A percentile compares a stretch with the other conserved stretches of the same genome.
Evolutionary conservation across 2,888 invertebrate species (phyloP).

Genomic region (Drosophila longiperda): DNA sequence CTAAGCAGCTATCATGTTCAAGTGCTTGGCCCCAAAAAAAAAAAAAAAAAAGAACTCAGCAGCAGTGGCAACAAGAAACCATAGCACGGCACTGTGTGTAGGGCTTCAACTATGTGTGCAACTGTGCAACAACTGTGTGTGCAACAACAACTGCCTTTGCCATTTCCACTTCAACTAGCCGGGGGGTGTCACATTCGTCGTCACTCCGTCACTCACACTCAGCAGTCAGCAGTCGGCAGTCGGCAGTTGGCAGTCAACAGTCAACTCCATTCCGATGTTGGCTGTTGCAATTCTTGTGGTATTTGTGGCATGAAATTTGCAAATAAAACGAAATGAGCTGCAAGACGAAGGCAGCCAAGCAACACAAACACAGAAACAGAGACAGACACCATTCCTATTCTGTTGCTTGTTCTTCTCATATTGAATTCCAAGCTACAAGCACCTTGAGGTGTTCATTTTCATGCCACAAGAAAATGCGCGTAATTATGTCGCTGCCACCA

Average conservation of each 20-base stretch:
- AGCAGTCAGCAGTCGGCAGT: slow-evolving; percentile 45
- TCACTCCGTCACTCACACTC: slow-evolving; percentile 64
- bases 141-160: slow-evolving; percentile 32
- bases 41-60: slow-evolving; percentile 12
- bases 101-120: slow-evolving; percentile 60
- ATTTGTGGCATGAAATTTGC: slow-evolving; percentile 78
- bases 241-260: slow-evolving; percentile 33
- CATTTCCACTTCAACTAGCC: slow-evolving; percentile 74
- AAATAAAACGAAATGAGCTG: slow-evolving; percentile 75
- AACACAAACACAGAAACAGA: slow-evolving; percentile 22
- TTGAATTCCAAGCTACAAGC: slow-evolving; percentile 72
- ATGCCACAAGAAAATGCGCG: slow-evolving; percentile 78
- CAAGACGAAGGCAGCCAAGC: slow-evolving; percentile 34
- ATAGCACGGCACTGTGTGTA: slow-evolving; percentile 52
- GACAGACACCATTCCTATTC: slow-evolving; percentile 38
- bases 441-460: slow-evolving; percentile 81
- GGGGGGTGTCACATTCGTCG: slow-evolving; percentile 78
- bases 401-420: slow-evolving; percentile 60
- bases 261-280: slow-evolving; percentile 49
- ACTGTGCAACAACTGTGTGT: slow-evolving; percentile 27
- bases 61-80: slow-evolving; percentile 14
- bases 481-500: slow-evolving; percentile 66
- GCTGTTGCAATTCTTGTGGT: slow-evolving; percentile 78
- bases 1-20: slow-evolving; percentile 80
- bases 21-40: slow-evolving; percentile 74